These are phyloP conservation scores for Pollenia labialis DNA, from an alignment of 2,888 invertebrate species.

Conservation along the genomic window DNA sequence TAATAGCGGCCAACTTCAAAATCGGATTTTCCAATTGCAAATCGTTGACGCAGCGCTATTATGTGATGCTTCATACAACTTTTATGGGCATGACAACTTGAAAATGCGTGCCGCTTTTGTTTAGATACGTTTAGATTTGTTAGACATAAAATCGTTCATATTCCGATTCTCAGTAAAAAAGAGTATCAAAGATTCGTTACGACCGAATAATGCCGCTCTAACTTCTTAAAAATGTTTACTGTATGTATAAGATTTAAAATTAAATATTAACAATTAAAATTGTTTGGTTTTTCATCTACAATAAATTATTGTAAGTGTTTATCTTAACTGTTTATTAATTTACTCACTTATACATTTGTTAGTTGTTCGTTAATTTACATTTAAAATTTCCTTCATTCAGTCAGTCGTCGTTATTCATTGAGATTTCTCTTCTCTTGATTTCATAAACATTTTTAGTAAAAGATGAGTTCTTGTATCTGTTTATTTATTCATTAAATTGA, in stretches of 20 bases:
- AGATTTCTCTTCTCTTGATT: slow-evolving; percentile 42
- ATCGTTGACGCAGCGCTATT: no score
- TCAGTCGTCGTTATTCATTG: neutral
- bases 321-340: slow-evolving; percentile 52
- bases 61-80: no score
- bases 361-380: neutral
- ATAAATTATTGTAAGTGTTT: slow-evolving; percentile 52
- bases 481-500: slow-evolving; percentile 61
- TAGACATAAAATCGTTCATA: no score
- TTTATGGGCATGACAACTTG: no score
- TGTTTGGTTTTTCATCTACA: slow-evolving; percentile 1
- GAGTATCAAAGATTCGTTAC: no score
- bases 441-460: slow-evolving; percentile 32
- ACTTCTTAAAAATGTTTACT: no score
- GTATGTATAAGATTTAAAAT: slow-evolving; percentile 6
- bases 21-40: no score
- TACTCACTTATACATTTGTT: slow-evolving; percentile 8
- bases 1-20: no score
- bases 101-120: no score
- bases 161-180: no score
- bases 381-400: neutral
- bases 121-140: no score
- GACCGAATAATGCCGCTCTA: no score
- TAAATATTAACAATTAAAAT: slow-evolving; percentile 21
- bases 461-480: slow-evolving; percentile 43